These are phyloP conservation scores for Cosmia trapezina DNA, from an alignment of 2,888 invertebrate genomes.

Conservation along the genomic window DNA sequence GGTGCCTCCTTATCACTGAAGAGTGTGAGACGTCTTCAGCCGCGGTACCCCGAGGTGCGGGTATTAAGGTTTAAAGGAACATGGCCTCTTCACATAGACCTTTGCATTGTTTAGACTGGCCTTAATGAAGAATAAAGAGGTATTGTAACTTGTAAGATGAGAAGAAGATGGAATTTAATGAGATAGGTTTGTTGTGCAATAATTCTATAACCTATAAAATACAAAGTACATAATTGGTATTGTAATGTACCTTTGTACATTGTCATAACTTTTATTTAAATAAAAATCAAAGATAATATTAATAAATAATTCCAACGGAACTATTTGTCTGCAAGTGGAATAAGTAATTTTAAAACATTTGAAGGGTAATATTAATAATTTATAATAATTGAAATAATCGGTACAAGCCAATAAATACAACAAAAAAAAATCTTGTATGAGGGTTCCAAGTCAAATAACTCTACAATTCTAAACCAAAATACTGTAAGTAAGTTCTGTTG, in stretches of 20 bases:
- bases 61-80: constrained; percentile 82
- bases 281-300: too few species aligned
- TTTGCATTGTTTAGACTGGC: constrained; percentile 50
- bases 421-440: background rate
- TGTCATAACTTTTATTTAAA: too few species aligned
- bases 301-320: too few species aligned
- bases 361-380: too few species aligned
- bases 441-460: background rate
- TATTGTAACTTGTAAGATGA: background rate
- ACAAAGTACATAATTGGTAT: too few species aligned
- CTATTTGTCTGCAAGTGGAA: background rate
- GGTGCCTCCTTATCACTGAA: constrained; percentile 37
- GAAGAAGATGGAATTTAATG: background rate
- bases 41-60: constrained; percentile 80
- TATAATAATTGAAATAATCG: too few species aligned
- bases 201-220: too few species aligned
- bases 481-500: too few species aligned
- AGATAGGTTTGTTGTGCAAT: background rate
- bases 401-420: background rate
- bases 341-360: background rate
- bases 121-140: background rate
- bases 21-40: constrained; percentile 71
- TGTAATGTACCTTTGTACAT: too few species aligned
- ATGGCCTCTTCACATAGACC: constrained; percentile 65
- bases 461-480: too few species aligned